Base-by-base conservation (phyloP, 92 coral and sea anemone genomes). In the Heliopora coerulea region DNA sequence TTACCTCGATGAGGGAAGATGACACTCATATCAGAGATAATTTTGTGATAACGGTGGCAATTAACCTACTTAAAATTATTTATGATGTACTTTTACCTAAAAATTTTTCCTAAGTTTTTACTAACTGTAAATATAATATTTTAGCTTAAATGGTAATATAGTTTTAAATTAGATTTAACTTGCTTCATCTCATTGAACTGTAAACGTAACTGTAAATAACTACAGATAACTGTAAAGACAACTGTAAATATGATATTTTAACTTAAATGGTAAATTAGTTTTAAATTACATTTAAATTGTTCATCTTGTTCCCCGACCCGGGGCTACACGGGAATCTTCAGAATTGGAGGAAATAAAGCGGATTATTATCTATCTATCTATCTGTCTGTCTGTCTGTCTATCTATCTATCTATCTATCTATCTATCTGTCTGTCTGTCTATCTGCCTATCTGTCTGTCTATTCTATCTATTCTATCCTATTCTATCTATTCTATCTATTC, bases 291-390 rank as follows among this genome's bases (percentile, higher is more conserved):
- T 8, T 46, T 15, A 6, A 15, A 2, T 46, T 15, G 2, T 8
- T n/a, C 2, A 8, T 46, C 15, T 46, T 46, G 2, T 8, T 23
- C 14, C 61, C 61, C 30, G 61, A 56, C 61, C 61, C 61, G 61
- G 30, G 61, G 23, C 23, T 56, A 7, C 23, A 56, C 61, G 61
- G 61, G 61, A 56, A 56, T 56, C 61, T 56, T n/a, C 23, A 29
- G 23, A 23, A 56, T 13, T 3, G 14, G 61, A 31, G 23, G 61
- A 31, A 56, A 56, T 13, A 13, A 23, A 56, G 23, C 2, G 30
- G 31, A 13, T n/a, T 4, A 13, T 3, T 46, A 46, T 15, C 61
- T 56, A 56, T 56, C 61, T 56, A 56, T 15, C 10, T 46, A 46
- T 15, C 52, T 46, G 15, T 15, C 52, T 46, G 15, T 15, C 52